Percentiles rank a stretch among this genome's conserved stretches.
phyloP scores from a whole-genome alignment of 2,113 vertebrate species.

The Rousettus leschenaultii region DNA sequence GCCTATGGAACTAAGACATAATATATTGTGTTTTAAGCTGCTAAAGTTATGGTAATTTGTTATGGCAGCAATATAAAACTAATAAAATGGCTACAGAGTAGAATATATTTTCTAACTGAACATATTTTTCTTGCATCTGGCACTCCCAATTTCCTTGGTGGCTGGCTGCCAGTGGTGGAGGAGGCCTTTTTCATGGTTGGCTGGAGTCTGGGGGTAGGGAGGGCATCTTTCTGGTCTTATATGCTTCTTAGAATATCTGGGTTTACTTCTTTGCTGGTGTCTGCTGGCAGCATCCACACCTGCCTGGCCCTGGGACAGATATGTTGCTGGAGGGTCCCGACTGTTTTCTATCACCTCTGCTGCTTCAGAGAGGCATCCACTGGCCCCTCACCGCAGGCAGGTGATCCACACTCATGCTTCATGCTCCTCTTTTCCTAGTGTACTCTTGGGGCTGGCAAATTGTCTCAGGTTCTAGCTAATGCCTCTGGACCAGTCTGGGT shows the following conservation, averaged over 20 bases:
- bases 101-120: neutral
- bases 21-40: neutral
- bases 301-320: neutral
- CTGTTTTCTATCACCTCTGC: neutral
- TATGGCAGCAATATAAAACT: neutral
- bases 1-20: neutral
- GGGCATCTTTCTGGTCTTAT: neutral
- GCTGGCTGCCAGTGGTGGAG: neutral
- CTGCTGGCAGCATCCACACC: neutral
- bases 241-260: neutral
- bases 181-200: neutral
- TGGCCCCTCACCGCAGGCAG: neutral
- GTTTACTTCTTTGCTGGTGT: neutral
- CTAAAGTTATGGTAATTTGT: neutral
- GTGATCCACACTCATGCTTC: too few species aligned
- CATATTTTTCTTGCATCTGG: neutral
- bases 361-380: neutral
- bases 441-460: neutral
- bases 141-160: neutral
- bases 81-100: neutral
- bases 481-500: neutral
- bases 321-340: neutral
- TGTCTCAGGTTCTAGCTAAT: neutral
- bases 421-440: neutral
- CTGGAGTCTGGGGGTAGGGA: neutral